Base-by-base conservation (phyloP, 2,797 vertebrate species). In the Anguilla pacifica region DNA sequence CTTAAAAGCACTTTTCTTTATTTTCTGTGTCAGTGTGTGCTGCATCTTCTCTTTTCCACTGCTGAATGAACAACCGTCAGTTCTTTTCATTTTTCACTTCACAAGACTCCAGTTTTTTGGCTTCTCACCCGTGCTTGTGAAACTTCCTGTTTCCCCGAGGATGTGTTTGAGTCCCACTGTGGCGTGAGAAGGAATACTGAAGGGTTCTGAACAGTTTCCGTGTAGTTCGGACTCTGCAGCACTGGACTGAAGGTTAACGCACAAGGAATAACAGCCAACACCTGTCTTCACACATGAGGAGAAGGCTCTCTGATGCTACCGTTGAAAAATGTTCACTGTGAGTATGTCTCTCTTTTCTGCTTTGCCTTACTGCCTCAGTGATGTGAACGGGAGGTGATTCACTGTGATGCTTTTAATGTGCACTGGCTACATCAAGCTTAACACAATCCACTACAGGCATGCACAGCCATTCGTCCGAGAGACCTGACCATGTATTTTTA, bases 401-500 rank as follows among this genome's bases (percentile, higher is more conserved):
- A 85, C 39, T 53, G 7, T 7, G 53, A 79, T 74, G 28, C 90
- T 92, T 82, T 91, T 88, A 86, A 74, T 72, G 85, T 61, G 92
- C 90, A 87, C 89, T 92, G 91, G 93, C 93, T 94, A 89, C 88
- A 92, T 94, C 92, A 86, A 87, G 57, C 85, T 81, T 88, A 90
- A 57, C 19, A 46, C n/a, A 84, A 91, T 91, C 87, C 87, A 91
- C 88, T 25, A 92, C 90, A 93, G 91, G 92, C 90, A 90, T 91
- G 91, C 93, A 90, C 89, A 92, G 91, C 92, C 92, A 92, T 92
- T 93, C 93, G 92, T 94, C 94, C 93, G 92, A 94, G 90, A 94
- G 92, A 88, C 88, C 91, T 91, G 57, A 6, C 86, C 92, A 95
- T 95, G 91, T 89, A 95, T 95, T 93, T 94, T 94, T 95, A 94